phyloP scores from a whole-genome alignment of 2,113 vertebrate species.

The Petrocephalus zakoni region DNA sequence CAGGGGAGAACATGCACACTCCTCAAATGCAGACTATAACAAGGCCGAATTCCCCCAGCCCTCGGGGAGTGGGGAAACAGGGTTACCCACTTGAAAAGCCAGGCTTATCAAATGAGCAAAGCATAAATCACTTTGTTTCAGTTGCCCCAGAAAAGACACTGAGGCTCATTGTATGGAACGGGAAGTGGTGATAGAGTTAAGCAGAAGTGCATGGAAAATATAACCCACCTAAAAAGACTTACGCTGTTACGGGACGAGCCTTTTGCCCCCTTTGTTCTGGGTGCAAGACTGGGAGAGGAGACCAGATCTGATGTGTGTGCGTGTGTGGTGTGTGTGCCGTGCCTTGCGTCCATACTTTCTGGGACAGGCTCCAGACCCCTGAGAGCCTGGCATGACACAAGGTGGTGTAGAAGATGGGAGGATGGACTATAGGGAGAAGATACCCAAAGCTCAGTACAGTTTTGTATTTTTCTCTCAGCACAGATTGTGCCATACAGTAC shows the following conservation, averaged over 20 bases:
- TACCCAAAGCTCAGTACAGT: not conserved
- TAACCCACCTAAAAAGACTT: not conserved
- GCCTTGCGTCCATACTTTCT: not conserved
- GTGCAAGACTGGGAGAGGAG: not conserved
- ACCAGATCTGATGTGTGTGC: not conserved
- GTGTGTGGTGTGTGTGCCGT: not conserved
- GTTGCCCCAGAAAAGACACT: not conserved
- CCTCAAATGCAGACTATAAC: not conserved
- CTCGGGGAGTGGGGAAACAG: not conserved
- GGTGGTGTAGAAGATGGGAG: not conserved
- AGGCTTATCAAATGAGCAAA: not conserved
- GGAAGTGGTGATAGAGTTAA: not conserved
- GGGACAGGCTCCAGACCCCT: not conserved
- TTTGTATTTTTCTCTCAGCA: not conserved
- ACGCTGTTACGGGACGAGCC: not conserved
- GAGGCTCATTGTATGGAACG: not conserved
- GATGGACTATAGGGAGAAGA: not conserved
- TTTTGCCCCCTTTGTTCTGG: not conserved
- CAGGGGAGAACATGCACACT: not conserved
- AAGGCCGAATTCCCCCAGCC: not conserved
- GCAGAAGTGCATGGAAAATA: not conserved
- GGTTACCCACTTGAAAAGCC: not conserved
- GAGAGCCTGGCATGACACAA: not conserved
- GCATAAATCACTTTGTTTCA: not conserved
- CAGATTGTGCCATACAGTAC: not conserved